phyloP scores from a whole-genome alignment of 2,113 vertebrate species.

The Hydrochoerus hydrochaeris region DNA sequence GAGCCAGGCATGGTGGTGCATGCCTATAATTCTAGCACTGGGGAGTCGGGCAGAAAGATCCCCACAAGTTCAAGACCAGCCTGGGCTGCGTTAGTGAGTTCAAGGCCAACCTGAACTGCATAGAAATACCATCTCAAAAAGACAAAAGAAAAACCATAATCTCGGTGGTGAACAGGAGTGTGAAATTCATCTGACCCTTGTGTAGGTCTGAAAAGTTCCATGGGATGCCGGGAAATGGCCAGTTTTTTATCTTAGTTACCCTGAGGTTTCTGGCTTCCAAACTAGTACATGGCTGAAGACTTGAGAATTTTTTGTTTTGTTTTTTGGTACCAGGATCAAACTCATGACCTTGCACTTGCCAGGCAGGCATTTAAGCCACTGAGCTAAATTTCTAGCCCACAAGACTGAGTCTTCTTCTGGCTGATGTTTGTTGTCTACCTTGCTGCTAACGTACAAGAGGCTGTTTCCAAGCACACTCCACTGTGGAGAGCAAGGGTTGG shows the following conservation, averaged over 20 bases:
- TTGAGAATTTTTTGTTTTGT: no score
- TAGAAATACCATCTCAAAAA: background rate
- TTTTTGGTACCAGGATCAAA: no score
- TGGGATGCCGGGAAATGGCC: background rate
- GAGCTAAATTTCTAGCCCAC: no score
- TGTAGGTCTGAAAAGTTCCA: rapidly evolving
- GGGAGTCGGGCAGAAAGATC: background rate
- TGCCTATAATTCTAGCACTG: background rate
- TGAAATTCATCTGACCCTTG: background rate
- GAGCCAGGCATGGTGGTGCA: no score
- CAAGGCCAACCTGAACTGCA: background rate
- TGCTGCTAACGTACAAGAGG: no score
- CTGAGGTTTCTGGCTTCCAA: background rate
- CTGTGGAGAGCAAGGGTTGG: rapidly evolving
- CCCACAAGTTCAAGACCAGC: background rate
- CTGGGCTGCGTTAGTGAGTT: background rate
- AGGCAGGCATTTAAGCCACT: no score
- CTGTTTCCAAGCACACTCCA: no score
- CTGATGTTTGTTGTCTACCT: no score
- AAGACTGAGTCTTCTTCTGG: no score
- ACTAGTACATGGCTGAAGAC: rapidly evolving
- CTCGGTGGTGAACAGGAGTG: background rate
- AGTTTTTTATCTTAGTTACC: background rate
- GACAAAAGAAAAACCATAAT: background rate
- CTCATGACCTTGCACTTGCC: no score